Base-by-base conservation (phyloP, 2,888 invertebrate species). In the Plusia festucae region DNA sequence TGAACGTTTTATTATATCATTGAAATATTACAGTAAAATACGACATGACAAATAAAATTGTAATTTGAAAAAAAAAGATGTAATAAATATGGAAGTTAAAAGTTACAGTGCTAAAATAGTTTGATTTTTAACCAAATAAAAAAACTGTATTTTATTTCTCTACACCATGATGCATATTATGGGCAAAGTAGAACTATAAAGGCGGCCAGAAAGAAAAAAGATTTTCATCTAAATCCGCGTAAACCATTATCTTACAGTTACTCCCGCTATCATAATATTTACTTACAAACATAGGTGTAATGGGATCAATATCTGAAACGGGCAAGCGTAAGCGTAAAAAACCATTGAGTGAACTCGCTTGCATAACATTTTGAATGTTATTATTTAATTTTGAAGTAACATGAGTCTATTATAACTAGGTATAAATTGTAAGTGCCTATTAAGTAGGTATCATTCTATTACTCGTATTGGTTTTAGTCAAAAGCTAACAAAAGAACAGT, bases 251-350 rank as follows among this genome's bases (percentile, higher is more conserved):
- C 34, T 58, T 34, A 30, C 34, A 61, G 64, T 51, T 65, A 53
- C 54, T 65, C 53, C 18, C 68, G 54, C 53, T 77, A 65, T 73
- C 75, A 83, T 78, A 83, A 82, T 82, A 83, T 82, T 82, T 83
- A 82, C 70, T 49, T 61, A 61, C 59, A 34, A 60, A 55, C 27
- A 56, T 74, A 62, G 40, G 40, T 40, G 40, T 60, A 63, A 65
- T 56, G 53, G 51, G 53, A 68, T 69, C 65, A 59, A 63, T 73
- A 77, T 72, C 69, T 56, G 62, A 65, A 67, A 56, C 51, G 16
- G 32, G 30, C 20, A 78, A 68, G 72, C 11, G 53, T 44, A 60
- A 69, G 22, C 9, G 11, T 22, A 9, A 44, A 11, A 18, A 20
- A 4, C 3, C 6, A n/a, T 40, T 5, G 40, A 40, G 40, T 7